These are phyloP conservation scores for Xylota sylvarum DNA, from an alignment of 2,888 invertebrate species.

Conservation along the genomic window DNA sequence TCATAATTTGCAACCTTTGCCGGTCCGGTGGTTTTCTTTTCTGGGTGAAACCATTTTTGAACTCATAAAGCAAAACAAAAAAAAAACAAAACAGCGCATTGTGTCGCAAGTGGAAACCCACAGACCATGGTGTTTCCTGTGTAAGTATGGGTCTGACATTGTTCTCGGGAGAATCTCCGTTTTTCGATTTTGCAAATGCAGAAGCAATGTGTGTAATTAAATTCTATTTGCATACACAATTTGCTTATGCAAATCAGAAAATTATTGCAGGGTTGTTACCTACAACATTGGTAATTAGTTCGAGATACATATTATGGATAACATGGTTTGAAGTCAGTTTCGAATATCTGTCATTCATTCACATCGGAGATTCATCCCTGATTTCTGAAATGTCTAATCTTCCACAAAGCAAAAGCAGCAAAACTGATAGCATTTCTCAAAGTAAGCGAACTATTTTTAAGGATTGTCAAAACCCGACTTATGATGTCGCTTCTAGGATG, in stretches of 20 bases:
- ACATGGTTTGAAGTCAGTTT: too few species aligned
- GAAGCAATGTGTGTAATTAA: conserved; percentile 9
- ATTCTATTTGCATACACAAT: background rate
- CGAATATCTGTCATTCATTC: too few species aligned
- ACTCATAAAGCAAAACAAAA: conserved; percentile 36
- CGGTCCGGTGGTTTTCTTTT: conserved; percentile 64
- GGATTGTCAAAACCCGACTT: too few species aligned
- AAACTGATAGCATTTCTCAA: too few species aligned
- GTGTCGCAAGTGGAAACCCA: conserved; percentile 65
- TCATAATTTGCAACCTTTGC: conserved; percentile 71
- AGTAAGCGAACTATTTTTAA: too few species aligned
- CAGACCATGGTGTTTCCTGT: conserved; percentile 67
- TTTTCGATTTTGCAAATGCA: background rate
- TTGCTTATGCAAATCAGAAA: conserved; percentile 33
- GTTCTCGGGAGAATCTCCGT: conserved; percentile 17
- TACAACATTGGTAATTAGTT: background rate
- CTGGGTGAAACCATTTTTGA: conserved; percentile 56
- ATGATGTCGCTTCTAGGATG: too few species aligned
- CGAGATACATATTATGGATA: background rate
- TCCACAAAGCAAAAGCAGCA: too few species aligned
- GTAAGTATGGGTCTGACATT: conserved; percentile 2
- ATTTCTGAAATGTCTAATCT: too few species aligned
- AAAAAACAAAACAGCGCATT: conserved; percentile 15
- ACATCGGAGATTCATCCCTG: too few species aligned
- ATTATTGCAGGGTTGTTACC: background rate